Base-by-base conservation (phyloP, 2,113 vertebrate species). In the Dascyllus trimaculatus region DNA sequence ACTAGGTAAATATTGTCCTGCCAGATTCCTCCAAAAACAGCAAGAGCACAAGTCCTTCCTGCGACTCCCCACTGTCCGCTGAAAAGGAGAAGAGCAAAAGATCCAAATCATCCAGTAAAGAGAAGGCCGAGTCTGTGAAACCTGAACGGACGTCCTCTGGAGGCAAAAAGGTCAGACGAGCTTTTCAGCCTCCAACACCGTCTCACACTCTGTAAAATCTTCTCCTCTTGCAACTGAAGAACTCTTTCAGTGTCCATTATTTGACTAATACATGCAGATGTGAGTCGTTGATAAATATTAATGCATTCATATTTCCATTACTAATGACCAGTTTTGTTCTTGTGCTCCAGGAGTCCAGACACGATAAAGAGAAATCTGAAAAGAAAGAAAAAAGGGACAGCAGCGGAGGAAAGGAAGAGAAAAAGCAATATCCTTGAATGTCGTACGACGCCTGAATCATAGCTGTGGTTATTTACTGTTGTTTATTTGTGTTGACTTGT, bases 381-480 rank as follows among this genome's bases (percentile, higher is more conserved):
- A 99, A 99, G 93, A 98, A 92, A 63, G 93, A 99, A 77, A 99
- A 99, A 92, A 94, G 97, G 71, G 97, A 99, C 57, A 96, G 96
- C 90, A 94, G 96, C 79, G 97, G 97, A 53, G 95, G 96, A 61
- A 99, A 99, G 90, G 98, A 99, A 91, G 98, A 99, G 82, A 99
- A 99, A 95, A 99, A 99, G 95, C 98, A 99, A 99, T 99, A 99
- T 99, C 98, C 98, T 99, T 97, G 91, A 88, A 78, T 13, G 19
- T 57, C 25, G 52, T 67, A 26, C 25, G 32, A 40, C 61, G 1
- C 13, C 58, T 56, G n/a, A 43, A 15, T 52, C 62, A 53, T 26
- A 43, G 45, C 1, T 22, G 6, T 19, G 51, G 6, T 26, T 26
- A 17, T 15, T 70, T 75, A 53, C 17, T 35, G 13, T 9, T 22